Conservation (phyloP, 2,113 vertebrate genomes). For the Urocitellus parryii region DNA sequence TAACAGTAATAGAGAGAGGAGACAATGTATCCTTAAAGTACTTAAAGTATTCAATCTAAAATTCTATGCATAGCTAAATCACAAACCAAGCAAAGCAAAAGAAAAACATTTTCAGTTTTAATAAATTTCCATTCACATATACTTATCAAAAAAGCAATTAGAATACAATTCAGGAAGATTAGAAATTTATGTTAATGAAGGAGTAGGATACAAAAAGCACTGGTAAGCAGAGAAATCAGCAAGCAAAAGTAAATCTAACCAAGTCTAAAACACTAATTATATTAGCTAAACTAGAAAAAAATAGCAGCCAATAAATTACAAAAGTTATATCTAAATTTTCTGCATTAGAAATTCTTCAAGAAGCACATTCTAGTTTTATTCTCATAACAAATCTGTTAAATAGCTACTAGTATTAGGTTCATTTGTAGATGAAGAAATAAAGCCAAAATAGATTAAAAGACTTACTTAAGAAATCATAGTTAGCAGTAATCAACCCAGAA, state of each 20-base stretch:
- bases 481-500: background rate
- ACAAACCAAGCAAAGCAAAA: conserved; percentile 40
- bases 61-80: conserved; percentile 5
- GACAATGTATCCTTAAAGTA: background rate
- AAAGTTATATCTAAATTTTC: background rate
- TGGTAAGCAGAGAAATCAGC: conserved; percentile 63
- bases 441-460: background rate
- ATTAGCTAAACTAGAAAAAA: conserved; percentile 10
- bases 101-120: background rate
- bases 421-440: background rate
- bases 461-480: conserved; percentile 12
- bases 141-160: conserved; percentile 68
- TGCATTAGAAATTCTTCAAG: conserved; percentile 4
- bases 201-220: background rate
- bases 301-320: conserved; percentile 61
- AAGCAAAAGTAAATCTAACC: conserved; percentile 67
- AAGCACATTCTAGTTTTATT: background rate
- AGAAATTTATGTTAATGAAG: conserved; percentile 69
- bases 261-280: conserved; percentile 54
- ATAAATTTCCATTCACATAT: conserved; percentile 43
- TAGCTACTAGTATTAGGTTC: background rate
- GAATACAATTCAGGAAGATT: conserved; percentile 62
- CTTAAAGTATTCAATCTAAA: conserved; percentile 42
- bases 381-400: conserved; percentile 32
- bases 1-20: background rate